phyloP scores from a whole-genome alignment of 1,140 invertebrate species.

The Ips typographus region DNA sequence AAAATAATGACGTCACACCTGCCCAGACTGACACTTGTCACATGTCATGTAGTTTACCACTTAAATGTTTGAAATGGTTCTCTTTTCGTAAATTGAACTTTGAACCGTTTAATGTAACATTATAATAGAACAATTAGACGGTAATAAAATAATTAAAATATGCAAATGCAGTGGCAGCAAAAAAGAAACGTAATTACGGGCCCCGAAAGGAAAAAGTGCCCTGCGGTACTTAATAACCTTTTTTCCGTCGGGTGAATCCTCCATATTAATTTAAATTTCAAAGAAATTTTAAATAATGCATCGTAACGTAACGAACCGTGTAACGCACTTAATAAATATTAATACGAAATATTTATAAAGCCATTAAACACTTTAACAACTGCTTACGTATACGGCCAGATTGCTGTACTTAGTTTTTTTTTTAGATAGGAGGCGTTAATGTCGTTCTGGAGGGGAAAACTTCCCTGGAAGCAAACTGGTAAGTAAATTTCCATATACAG shows the following conservation, averaged over 20 bases:
- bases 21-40: too few relatives aligned
- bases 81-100: too few relatives aligned
- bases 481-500: slow-evolving; percentile 17
- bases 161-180: neutral
- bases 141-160: too few relatives aligned
- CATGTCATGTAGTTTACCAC: too few relatives aligned
- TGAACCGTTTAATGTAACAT: too few relatives aligned
- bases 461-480: slow-evolving; percentile 7
- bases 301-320: slow-evolving; percentile 17
- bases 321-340: slow-evolving; percentile 18
- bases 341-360: slow-evolving; percentile 14
- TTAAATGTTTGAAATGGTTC: too few relatives aligned
- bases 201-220: neutral
- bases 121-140: too few relatives aligned
- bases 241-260: slow-evolving; percentile 10
- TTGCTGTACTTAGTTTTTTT: neutral
- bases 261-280: slow-evolving; percentile 13
- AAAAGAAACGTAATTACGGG: neutral
- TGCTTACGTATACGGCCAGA: neutral
- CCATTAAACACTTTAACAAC: slow-evolving; percentile 16
- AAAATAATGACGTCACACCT: too few relatives aligned
- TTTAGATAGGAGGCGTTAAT: slow-evolving; percentile 5
- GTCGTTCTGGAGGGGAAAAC: slow-evolving; percentile 14
- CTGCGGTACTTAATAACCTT: slow-evolving; percentile 4
- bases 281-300: slow-evolving; percentile 21